Conservation (phyloP, 2,797 vertebrate genomes). For the Fratercula arctica region DNA sequence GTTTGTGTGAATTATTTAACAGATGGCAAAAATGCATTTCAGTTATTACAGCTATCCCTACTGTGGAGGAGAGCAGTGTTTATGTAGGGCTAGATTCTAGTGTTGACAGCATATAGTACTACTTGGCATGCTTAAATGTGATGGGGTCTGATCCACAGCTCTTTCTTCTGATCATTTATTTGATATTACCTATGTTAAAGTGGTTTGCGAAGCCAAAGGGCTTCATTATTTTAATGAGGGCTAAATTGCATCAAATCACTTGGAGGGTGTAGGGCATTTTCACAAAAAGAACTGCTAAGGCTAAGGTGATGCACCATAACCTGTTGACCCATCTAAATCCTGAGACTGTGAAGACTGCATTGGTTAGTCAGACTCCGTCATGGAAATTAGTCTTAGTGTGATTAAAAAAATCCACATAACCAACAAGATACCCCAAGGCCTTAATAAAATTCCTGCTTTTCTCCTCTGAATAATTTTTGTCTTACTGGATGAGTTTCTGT, state of each 20-base stretch:
- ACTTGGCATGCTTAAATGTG: not conserved
- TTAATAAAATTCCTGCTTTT: not conserved
- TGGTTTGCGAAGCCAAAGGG: not conserved
- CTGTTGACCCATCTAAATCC: not conserved
- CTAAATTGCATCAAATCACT: not conserved
- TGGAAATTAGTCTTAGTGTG: not conserved
- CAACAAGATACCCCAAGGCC: not conserved
- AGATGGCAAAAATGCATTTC: conserved; percentile 65
- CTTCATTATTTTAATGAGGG: not conserved
- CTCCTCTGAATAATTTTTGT: not conserved
- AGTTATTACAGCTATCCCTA: not conserved
- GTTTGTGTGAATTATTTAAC: conserved; percentile 70
- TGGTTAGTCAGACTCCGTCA: not conserved
- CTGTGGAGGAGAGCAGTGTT: conserved; percentile 7
- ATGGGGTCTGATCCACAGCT: not conserved
- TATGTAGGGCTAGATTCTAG: not conserved
- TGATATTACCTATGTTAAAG: not conserved
- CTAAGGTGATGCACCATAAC: not conserved
- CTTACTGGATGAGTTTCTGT: not conserved
- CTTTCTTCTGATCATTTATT: conserved; percentile 2
- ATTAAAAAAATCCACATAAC: not conserved
- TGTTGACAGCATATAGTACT: not conserved
- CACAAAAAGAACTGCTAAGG: not conserved
- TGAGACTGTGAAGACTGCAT: not conserved
- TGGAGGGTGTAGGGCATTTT: not conserved